Conservation (phyloP, 2,113 vertebrate species). For the Laticauda colubrina region DNA sequence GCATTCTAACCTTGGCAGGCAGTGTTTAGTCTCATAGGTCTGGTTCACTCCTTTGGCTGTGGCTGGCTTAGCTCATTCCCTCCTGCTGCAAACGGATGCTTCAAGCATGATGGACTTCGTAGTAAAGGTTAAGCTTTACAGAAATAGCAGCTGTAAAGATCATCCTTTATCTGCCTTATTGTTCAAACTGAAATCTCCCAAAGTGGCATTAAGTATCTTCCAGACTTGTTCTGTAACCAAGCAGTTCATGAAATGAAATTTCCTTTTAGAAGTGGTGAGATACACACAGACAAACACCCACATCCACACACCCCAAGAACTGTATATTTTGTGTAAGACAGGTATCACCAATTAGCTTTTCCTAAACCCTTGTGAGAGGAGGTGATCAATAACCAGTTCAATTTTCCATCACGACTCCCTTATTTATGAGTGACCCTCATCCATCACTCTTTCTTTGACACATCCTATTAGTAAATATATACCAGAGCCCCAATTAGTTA, state of each 20-base stretch:
- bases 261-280: not conserved
- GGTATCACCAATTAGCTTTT: slow-evolving; percentile 35
- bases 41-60: not conserved
- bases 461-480: slow-evolving; percentile 50
- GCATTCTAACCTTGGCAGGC: not conserved
- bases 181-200: not conserved
- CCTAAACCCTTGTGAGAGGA: slow-evolving; percentile 21
- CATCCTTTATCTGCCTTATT: not conserved
- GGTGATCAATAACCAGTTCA: slow-evolving; percentile 16
- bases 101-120: not conserved
- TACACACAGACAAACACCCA: not conserved
- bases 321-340: not conserved
- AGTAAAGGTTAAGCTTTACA: not conserved
- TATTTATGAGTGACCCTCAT: slow-evolving; percentile 50
- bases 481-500: slow-evolving; percentile 47
- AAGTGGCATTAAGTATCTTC: not conserved
- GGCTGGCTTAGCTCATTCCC: not conserved
- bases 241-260: not conserved
- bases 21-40: no score
- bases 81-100: not conserved
- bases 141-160: no score
- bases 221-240: not conserved
- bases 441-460: slow-evolving; percentile 36
- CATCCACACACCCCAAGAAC: not conserved
- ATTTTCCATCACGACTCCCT: slow-evolving; percentile 27